Conservation (phyloP, 2,797 vertebrate genomes). For the Odontamblyopus lacepedii region DNA sequence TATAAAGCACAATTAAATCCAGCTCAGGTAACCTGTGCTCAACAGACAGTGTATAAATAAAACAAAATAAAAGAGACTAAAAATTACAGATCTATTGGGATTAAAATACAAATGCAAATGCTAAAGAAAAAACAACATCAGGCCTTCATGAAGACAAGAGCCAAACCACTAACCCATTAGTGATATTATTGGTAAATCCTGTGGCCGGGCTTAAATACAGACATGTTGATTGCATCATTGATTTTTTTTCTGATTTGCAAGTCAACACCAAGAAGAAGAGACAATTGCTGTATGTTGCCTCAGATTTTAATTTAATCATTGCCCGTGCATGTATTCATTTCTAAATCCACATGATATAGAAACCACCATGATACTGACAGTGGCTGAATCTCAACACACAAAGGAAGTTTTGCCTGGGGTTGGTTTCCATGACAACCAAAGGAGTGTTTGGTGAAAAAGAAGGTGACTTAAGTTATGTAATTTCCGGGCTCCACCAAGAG, state of each 20-base stretch:
- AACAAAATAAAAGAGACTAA: not conserved
- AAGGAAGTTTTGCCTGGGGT: conserved; percentile 48
- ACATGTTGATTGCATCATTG: conserved; percentile 7
- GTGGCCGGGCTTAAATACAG: not conserved
- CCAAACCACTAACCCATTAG: no score
- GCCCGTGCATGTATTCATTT: not conserved
- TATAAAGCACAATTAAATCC: not conserved
- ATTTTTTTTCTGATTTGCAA: conserved; percentile 19
- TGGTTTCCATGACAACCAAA: conserved; percentile 61
- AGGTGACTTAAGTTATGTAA: conserved; percentile 52
- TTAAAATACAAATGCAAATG: no score
- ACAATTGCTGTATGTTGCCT: conserved; percentile 4
- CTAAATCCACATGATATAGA: not conserved
- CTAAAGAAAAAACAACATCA: no score
- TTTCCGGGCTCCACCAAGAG: conserved; percentile 37
- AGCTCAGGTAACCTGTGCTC: not conserved
- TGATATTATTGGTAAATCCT: not conserved
- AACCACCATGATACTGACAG: conserved; percentile 19
- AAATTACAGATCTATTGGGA: not conserved
- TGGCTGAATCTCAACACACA: conserved; percentile 31
- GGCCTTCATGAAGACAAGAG: no score
- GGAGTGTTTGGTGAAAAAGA: conserved; percentile 46
- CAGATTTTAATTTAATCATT: conserved; percentile 2
- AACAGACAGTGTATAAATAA: not conserved
- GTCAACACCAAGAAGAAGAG: not conserved